phyloP scores from a whole-genome alignment of 2,797 vertebrate species.

The Bradypodion pumilum region DNA sequence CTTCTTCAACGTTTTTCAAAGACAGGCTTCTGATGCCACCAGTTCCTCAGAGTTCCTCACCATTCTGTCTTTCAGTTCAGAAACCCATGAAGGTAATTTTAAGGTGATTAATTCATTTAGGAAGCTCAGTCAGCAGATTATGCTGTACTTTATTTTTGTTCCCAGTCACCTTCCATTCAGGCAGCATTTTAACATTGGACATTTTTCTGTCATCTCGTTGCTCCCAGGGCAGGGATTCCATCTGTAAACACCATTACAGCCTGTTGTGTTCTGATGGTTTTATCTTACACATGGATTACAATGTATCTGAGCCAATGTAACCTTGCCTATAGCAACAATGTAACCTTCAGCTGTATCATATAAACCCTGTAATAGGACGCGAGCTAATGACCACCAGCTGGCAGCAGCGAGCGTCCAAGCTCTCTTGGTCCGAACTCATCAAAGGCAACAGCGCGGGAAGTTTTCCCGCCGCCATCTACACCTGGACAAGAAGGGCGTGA shows the following conservation, averaged over 20 bases:
- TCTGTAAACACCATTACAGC: not conserved
- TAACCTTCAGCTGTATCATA: too few relatives aligned
- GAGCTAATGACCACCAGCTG: too few relatives aligned
- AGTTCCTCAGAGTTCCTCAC: conserved; percentile 34
- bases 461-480: too few relatives aligned
- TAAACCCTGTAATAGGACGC: too few relatives aligned
- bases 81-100: conserved; percentile 47
- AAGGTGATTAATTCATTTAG: conserved; percentile 63
- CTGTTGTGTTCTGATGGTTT: too few relatives aligned
- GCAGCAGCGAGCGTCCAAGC: too few relatives aligned
- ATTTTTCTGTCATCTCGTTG: conserved; percentile 40
- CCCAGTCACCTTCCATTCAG: conserved; percentile 32
- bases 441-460: too few relatives aligned
- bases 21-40: not conserved
- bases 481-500: too few relatives aligned
- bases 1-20: not conserved
- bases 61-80: conserved; percentile 37
- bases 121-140: conserved; percentile 43
- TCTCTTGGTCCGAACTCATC: too few relatives aligned
- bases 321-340: too few relatives aligned
- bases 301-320: too few relatives aligned
- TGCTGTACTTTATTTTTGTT: conserved; percentile 43
- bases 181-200: conserved; percentile 35
- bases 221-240: conserved; percentile 33
- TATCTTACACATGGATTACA: too few relatives aligned